These are phyloP conservation scores for Bothrops jararaca DNA, from an alignment of 2,113 vertebrate genomes.

Conservation along the genomic window DNA sequence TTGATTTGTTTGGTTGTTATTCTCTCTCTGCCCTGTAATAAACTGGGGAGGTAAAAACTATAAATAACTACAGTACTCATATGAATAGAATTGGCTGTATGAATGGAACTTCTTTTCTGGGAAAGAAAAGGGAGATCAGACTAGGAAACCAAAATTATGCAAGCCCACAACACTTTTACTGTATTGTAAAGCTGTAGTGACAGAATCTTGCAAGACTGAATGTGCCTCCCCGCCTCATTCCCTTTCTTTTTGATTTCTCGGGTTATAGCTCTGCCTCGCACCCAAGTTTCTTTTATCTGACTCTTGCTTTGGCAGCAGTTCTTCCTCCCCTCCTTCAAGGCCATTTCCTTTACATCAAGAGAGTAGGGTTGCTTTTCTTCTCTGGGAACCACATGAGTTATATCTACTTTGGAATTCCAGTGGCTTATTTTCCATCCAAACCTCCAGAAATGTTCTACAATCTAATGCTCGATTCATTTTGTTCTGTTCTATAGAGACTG, in stretches of 20 bases:
- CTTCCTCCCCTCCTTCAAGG: neutral
- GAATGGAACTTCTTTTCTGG: neutral
- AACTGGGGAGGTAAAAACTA: neutral
- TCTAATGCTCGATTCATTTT: neutral
- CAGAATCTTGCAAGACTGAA: neutral
- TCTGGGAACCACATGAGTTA: neutral
- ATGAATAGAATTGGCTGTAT: neutral
- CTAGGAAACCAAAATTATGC: neutral
- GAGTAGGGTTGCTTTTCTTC: neutral
- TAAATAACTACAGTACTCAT: neutral
- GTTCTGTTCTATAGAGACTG: slow-evolving; percentile 71
- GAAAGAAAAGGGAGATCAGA: neutral
- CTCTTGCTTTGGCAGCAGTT: neutral
- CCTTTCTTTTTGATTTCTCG: neutral
- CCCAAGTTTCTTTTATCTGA: neutral
- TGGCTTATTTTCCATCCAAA: neutral
- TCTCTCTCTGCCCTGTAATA: neutral
- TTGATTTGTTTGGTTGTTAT: neutral
- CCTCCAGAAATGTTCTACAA: neutral
- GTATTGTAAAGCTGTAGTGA: neutral
- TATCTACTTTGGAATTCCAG: no score
- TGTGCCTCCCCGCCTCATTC: neutral
- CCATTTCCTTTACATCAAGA: neutral
- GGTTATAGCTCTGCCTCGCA: neutral
- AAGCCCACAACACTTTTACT: neutral